Evolutionary conservation across 2,888 invertebrate species (phyloP).

Genomic region (Byasa hedistus): DNA sequence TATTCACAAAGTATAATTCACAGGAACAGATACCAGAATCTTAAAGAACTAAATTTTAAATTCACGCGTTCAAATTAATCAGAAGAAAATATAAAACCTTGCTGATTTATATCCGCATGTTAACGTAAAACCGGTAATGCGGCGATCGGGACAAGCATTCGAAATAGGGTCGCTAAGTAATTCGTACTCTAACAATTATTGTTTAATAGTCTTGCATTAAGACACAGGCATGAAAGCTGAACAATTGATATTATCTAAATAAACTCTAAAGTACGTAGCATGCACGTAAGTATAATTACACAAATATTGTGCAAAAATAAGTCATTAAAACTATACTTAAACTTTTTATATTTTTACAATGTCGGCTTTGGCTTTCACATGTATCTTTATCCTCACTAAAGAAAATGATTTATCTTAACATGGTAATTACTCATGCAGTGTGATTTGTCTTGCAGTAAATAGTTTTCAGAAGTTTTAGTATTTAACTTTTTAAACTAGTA

Average conservation of each 20-base stretch:
- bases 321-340: not conserved
- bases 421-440: not conserved
- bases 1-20: no score
- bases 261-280: not conserved
- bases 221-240: not conserved
- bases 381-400: no score
- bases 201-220: not conserved
- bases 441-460: not conserved
- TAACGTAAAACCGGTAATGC: slow-evolving; percentile 21
- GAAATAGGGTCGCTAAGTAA: slow-evolving; percentile 16
- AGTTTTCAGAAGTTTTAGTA: no score
- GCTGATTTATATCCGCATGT: slow-evolving; percentile 17
- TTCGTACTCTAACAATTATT: not conserved
- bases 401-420: not conserved
- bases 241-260: not conserved
- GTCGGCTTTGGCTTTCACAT: no score
- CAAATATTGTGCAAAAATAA: not conserved
- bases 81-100: slow-evolving; percentile 17
- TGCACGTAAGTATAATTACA: not conserved
- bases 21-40: not conserved
- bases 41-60: not conserved
- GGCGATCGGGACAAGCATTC: not conserved
- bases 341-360: not conserved
- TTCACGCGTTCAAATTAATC: not conserved
- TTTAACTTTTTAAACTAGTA: no score